A percentile compares a stretch with the other conserved stretches of the same genome.
Evolutionary conservation across 2,888 invertebrate species (phyloP).

Genomic region (Ariolimax columbianus): DNA sequence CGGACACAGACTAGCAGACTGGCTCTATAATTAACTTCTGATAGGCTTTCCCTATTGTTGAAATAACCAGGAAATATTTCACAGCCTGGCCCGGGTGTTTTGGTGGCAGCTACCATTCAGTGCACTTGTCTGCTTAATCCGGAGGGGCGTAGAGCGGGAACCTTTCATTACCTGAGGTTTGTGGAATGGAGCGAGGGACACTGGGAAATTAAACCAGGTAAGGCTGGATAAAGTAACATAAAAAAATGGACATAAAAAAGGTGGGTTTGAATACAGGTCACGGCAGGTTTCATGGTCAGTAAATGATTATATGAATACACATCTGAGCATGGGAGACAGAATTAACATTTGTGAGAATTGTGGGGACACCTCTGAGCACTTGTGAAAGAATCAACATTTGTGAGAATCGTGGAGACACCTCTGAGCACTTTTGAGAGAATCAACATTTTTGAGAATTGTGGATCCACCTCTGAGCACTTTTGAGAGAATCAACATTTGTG

Average conservation of each 20-base stretch:
- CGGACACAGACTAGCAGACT: not conserved
- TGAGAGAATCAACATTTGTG: too few species aligned
- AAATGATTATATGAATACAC: too few species aligned
- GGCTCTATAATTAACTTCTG: not conserved
- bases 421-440: too few species aligned
- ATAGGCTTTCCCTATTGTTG: not conserved
- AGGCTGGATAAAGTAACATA: not conserved
- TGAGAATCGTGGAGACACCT: too few species aligned
- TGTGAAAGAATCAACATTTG: too few species aligned
- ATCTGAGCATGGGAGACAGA: too few species aligned
- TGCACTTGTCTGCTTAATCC: not conserved
- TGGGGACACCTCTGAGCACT: too few species aligned
- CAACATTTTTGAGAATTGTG: too few species aligned
- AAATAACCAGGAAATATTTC: not conserved
- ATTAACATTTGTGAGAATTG: too few species aligned
- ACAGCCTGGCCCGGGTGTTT: not conserved
- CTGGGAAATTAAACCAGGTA: not conserved
- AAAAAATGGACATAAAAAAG: not conserved
- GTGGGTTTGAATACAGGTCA: not conserved
- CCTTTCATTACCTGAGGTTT: not conserved
- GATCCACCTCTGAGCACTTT: too few species aligned
- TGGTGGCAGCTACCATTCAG: not conserved
- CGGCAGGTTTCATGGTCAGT: too few species aligned
- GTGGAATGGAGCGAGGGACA: not conserved
- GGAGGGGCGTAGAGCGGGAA: not conserved